Base-by-base conservation (phyloP, 1,140 invertebrate genomes). In the Ceratina australensis region DNA sequence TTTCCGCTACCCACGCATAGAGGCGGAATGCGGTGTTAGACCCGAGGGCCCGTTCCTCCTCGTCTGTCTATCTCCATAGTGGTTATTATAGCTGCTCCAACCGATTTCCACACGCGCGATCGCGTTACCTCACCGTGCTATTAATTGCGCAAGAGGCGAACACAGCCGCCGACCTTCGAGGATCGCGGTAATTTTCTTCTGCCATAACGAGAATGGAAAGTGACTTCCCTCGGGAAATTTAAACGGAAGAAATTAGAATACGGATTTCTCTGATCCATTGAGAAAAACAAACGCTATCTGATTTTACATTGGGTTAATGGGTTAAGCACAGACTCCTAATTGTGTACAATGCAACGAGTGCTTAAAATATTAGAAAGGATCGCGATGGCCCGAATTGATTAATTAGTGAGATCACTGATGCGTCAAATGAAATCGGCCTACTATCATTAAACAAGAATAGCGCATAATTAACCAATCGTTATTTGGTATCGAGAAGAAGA, bases 1-100 rank as follows among this genome's bases (percentile, higher is more conserved):
- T 81, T 81, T 72, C 68, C 63, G 60, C 79, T 72, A 78, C 79
- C 79, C 61, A 81, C 75, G 75, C 79, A 81, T 72, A 78, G 78
- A 67, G 22, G 10, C 56, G 49, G 0, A 71, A 80, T 78, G 66
- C 66, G 61, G 59, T 33, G 72, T 49, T 18, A n/a, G 56, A 52
- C 47, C 10, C 47, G 15, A 24, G 20, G 42, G 24, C 24, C 26
- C 15, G 12, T 47, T 15, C 42, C 10, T 50, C 42, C 54, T 50
- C 65, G 65, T 33, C 26, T 56, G 60, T 69, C 69, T 76, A 47
- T 20, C 57, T 24, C 5, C 24, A 13, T 15, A 26, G 16, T n/a
- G 74, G 33, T 76, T 61, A 71, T 76, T 69, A 71, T 47, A 50
- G 56, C 52, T 5, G 52, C 54, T 13, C 26, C 22, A 49, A 75